Evolutionary conservation across 2,888 invertebrate genomes (phyloP).

Genomic region (Geotrupes spiniger): DNA sequence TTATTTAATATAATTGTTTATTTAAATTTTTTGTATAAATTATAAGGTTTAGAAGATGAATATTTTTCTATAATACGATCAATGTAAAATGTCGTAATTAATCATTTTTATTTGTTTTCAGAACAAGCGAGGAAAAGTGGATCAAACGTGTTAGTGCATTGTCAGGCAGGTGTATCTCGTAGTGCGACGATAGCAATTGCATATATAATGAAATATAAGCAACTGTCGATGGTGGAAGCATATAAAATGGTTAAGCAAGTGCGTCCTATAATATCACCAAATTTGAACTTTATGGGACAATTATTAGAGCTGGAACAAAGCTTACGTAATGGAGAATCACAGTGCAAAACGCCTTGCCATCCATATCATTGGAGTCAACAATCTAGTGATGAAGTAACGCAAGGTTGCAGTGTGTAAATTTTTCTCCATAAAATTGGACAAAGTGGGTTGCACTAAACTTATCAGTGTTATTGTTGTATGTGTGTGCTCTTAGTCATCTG

Average conservation of each 20-base stretch:
- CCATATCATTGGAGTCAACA: slow-evolving; percentile 56
- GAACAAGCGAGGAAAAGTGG: slow-evolving; percentile 69
- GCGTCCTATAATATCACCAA: slow-evolving; percentile 89
- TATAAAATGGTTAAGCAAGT: slow-evolving; percentile 82
- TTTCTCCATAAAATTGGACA: slow-evolving; percentile 1
- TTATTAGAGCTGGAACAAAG: slow-evolving; percentile 78
- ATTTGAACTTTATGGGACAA: slow-evolving; percentile 92
- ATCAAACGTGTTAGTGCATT: slow-evolving; percentile 83
- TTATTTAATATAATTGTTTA: no score
- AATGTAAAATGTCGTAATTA: no score
- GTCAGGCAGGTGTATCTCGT: slow-evolving; percentile 92
- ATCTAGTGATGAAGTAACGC: slow-evolving; percentile 54
- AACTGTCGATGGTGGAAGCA: slow-evolving; percentile 80
- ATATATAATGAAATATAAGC: slow-evolving; percentile 87
- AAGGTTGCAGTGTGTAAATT: slow-evolving; percentile 56
- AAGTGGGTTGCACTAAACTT: slow-evolving; percentile 10
- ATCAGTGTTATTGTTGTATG: slow-evolving; percentile 15
- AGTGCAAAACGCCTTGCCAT: slow-evolving; percentile 49
- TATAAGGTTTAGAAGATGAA: no score
- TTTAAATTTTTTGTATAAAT: no score
- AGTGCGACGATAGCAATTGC: slow-evolving; percentile 95
- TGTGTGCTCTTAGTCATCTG: slow-evolving; percentile 13
- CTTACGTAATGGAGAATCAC: slow-evolving; percentile 50
- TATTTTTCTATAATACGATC: no score
- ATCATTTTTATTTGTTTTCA: slow-evolving; percentile 51